Base-by-base conservation (phyloP, 2,113 vertebrate species). In the Myodes glareolus region DNA sequence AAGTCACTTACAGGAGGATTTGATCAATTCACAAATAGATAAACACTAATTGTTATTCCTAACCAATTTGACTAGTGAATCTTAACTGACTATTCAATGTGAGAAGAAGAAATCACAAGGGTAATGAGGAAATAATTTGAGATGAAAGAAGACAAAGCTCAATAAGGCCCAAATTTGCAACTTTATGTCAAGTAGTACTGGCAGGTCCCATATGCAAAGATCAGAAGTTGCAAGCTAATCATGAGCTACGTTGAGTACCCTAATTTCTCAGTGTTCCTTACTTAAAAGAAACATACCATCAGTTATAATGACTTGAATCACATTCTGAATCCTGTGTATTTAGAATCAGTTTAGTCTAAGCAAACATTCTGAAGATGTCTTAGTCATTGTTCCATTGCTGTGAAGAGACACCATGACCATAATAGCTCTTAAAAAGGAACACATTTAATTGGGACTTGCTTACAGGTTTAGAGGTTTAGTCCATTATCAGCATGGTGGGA, bases 121-220 rank as follows among this genome's bases (percentile, higher is more conserved):
- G 21, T 13, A 86, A 65, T 77, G 47, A 87, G 42, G 84, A 94
- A 93, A 81, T 14, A 88, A 7, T 82, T 67, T 93, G 42, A 97
- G 5, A 42, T 92, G 6, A 90, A 94, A 80, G 75, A 90, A 86
- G 42, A 85, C 63, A 73, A 92, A 63, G 6, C 16, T 52, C 25
- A 77, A 33, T 13, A 92, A 25, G 87, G 12, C 9, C 31, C 31
- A 90, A 87, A 45, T 58, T 96, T 90, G 45, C 29, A 70, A 61
- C 63, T 52, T 1, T 61, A 76, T 27, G n/a, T 68, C 82, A 86
- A 90, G 12, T 36, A 58, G 8, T 45, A 42, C 9, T 72, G 21
- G 89, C 52, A 70, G 6, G 21, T 61, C 63, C 39, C 13, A 45
- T 29, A 47, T 17, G 0, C 17, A 63, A 25, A 75, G 9, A 27